These are phyloP conservation scores for Puffinus mauretanicus DNA, from an alignment of 2,113 vertebrate species.

Conservation along the genomic window DNA sequence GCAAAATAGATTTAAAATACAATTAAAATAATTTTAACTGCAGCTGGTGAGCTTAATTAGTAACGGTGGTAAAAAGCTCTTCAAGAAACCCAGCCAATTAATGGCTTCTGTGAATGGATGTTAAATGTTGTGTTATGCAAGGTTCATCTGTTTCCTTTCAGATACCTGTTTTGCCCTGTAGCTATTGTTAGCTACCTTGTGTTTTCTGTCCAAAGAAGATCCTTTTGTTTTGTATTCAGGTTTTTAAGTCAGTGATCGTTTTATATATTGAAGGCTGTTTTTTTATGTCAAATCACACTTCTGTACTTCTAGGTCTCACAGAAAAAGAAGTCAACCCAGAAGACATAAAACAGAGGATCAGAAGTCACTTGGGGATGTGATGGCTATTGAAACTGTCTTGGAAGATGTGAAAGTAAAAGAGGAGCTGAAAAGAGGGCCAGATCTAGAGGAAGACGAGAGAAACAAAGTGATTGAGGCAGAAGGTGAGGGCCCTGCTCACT, in stretches of 20 bases:
- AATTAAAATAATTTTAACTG: background rate
- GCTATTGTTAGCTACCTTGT: slow-evolving; percentile 22
- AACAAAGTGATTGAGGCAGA: slow-evolving; percentile 62
- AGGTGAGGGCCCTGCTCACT: slow-evolving; percentile 54
- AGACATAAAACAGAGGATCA: slow-evolving; percentile 90
- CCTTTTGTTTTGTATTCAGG: background rate
- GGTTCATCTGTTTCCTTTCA: slow-evolving; percentile 47
- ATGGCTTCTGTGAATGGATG: background rate
- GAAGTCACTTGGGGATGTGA: slow-evolving; percentile 81
- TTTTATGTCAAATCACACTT: background rate
- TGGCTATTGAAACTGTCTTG: slow-evolving; percentile 76
- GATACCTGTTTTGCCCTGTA: background rate
- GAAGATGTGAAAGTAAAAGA: slow-evolving; percentile 81
- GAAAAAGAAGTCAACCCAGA: slow-evolving; percentile 86
- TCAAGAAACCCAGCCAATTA: background rate
- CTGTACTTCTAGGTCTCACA: slow-evolving; percentile 80
- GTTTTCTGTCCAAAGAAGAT: slow-evolving; percentile 1
- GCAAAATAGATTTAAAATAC: background rate
- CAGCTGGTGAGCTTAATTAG: background rate
- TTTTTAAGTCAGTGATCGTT: background rate
- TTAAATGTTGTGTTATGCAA: background rate
- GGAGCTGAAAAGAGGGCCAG: slow-evolving; percentile 59
- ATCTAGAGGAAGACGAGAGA: slow-evolving; percentile 74
- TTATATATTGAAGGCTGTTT: background rate
- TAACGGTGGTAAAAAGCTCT: background rate